A percentile compares a stretch with the other conserved stretches of the same genome.
phyloP scores from a whole-genome alignment of 2,797 vertebrate species.

The Cacajao melanocephalus region DNA sequence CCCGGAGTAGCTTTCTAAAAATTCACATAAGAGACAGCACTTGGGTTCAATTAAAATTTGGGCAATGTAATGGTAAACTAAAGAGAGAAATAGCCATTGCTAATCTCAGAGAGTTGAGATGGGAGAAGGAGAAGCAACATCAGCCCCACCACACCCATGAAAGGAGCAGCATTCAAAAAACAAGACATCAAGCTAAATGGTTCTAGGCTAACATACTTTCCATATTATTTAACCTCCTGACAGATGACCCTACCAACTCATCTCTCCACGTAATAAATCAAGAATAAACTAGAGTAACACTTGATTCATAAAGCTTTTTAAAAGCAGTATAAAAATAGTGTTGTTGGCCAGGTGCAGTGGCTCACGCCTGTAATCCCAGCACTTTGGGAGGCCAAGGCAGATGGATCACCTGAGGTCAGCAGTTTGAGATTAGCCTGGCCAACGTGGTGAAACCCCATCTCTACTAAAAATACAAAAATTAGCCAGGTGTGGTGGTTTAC shows the following conservation, averaged over 20 bases:
- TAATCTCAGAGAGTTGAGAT: background rate
- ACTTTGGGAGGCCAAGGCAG: background rate
- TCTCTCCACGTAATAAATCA: background rate
- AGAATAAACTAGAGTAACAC: background rate
- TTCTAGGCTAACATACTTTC: background rate
- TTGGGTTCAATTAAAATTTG: background rate
- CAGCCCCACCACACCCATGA: background rate
- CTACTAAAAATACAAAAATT: background rate
- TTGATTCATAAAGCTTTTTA: background rate
- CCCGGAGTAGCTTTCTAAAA: conserved; percentile 95
- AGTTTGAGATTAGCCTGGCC: background rate
- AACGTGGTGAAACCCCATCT: background rate
- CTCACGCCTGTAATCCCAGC: background rate
- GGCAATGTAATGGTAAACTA: background rate
- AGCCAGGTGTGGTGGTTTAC: background rate
- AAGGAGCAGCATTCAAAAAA: background rate
- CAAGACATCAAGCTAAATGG: background rate
- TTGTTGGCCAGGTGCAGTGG: background rate
- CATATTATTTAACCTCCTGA: background rate
- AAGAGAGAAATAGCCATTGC: background rate
- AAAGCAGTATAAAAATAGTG: background rate
- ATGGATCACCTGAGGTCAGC: background rate
- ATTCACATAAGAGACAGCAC: background rate
- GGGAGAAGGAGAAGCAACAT: background rate
- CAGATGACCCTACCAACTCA: background rate